Evolutionary conservation across 2,888 invertebrate species (phyloP).

Genomic region (Labia minor): DNA sequence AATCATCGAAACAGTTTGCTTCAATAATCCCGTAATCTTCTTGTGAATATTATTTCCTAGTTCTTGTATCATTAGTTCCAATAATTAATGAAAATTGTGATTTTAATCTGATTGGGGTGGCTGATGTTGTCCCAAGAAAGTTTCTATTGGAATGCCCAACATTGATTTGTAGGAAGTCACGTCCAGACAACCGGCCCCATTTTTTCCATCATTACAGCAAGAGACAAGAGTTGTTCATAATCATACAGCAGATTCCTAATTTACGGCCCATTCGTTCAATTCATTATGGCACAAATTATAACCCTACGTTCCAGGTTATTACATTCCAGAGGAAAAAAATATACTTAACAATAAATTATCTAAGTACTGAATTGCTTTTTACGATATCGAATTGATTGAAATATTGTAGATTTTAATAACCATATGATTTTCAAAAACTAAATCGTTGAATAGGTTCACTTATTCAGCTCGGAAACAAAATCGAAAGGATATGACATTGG

Average conservation of each 20-base stretch:
- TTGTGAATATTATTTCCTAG: no score
- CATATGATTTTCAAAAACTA: not conserved
- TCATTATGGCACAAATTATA: not conserved
- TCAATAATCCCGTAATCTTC: no score
- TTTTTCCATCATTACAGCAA: not conserved
- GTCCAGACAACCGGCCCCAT: not conserved
- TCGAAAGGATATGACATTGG: no score
- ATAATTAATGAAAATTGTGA: no score
- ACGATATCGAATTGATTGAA: not conserved
- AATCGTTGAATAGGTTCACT: no score
- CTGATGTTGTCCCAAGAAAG: no score
- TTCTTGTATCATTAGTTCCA: no score
- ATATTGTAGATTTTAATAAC: not conserved
- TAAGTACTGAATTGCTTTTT: not conserved
- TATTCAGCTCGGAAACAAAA: no score
- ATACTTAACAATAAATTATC: not conserved
- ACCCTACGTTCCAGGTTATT: not conserved
- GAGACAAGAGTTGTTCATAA: not conserved
- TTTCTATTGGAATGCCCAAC: not conserved
- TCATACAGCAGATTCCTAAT: not conserved
- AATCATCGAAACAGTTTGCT: no score
- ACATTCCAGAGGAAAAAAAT: not conserved
- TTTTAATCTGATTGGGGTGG: no score
- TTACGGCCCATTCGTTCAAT: not conserved
- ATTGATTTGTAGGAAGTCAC: not conserved